Percentiles rank a stretch among this genome's conserved stretches.
phyloP scores from a whole-genome alignment of 2,888 invertebrate species.

The Acrocyrtus sp. region DNA sequence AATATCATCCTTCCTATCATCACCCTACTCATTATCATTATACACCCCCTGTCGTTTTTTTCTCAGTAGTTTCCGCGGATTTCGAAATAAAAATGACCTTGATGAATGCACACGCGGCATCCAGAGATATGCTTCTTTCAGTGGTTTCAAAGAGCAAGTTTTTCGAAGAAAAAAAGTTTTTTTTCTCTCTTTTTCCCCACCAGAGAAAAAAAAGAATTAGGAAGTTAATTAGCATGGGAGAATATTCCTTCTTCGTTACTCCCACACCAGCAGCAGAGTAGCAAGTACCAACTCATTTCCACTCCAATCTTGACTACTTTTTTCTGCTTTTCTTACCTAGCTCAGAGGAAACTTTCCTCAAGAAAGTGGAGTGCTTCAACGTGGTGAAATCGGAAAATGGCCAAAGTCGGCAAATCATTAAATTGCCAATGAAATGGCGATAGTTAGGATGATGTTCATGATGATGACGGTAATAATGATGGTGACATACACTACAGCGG shows the following conservation, averaged over 20 bases:
- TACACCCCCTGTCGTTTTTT: not conserved
- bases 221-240: not conserved
- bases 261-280: too few relatives aligned
- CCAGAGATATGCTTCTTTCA: not conserved
- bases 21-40: not conserved
- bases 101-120: not conserved
- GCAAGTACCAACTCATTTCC: not conserved
- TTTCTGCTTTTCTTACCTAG: not conserved
- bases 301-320: not conserved
- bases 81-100: not conserved
- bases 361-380: too few relatives aligned
- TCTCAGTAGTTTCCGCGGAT: not conserved
- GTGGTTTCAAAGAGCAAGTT: not conserved
- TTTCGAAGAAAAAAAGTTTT: too few relatives aligned
- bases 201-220: too few relatives aligned
- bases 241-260: not conserved
- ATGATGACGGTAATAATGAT: not conserved
- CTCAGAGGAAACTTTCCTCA: not conserved
- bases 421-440: conserved; percentile 26
- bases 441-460: not conserved
- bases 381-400: conserved; percentile 4
- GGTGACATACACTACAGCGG: conserved; percentile 10
- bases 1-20: not conserved
- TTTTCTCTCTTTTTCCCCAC: too few relatives aligned
- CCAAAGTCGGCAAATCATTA: conserved; percentile 22